A percentile compares a stretch with the other conserved stretches of the same genome.
phyloP scores from a whole-genome alignment of 2,113 vertebrate species.

The Nothoprocta pentlandii region DNA sequence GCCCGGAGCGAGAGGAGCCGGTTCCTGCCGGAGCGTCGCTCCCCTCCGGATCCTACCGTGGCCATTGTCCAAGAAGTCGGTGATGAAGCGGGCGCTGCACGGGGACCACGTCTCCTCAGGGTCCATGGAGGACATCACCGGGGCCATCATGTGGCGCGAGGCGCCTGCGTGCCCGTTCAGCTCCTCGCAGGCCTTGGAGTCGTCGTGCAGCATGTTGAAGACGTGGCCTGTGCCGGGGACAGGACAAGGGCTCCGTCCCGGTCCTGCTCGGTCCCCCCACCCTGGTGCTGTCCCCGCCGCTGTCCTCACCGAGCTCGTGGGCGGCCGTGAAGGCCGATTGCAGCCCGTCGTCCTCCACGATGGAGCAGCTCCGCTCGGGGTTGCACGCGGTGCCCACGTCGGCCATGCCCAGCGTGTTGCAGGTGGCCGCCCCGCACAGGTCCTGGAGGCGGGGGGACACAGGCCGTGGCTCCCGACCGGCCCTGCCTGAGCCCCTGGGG shows the following conservation, averaged over 20 bases:
- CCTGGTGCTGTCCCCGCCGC: rapidly evolving
- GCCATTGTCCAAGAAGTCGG: conserved; percentile 79
- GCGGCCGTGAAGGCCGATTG: conserved; percentile 78
- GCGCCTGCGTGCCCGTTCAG: conserved; percentile 41
- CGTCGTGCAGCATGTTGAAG: conserved; percentile 82
- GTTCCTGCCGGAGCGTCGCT: neutral
- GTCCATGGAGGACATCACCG: conserved; percentile 75
- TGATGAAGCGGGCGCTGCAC: conserved; percentile 79
- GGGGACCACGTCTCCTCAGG: conserved; percentile 80
- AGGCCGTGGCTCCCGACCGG: too few species aligned
- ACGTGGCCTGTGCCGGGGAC: conserved; percentile 64
- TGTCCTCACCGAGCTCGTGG: conserved; percentile 76
- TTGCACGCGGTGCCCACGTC: conserved; percentile 81
- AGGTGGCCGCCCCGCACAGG: conserved; percentile 77
- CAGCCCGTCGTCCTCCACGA: conserved; percentile 81
- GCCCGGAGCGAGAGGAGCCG: too few species aligned
- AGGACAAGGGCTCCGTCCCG: neutral
- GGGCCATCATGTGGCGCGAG: conserved; percentile 74
- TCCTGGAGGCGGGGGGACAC: conserved; percentile 55
- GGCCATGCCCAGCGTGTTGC: conserved; percentile 80
- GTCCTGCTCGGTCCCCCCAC: too few species aligned
- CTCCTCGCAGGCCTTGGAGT: conserved; percentile 64
- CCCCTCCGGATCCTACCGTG: conserved; percentile 23
- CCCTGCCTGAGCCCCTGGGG: too few species aligned
- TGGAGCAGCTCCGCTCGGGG: conserved; percentile 76